A percentile compares a stretch with the other conserved stretches of the same genome.
Conservation (phyloP, 2,797 vertebrate genomes). For the Pipistrellus pygmaeus region DNA sequence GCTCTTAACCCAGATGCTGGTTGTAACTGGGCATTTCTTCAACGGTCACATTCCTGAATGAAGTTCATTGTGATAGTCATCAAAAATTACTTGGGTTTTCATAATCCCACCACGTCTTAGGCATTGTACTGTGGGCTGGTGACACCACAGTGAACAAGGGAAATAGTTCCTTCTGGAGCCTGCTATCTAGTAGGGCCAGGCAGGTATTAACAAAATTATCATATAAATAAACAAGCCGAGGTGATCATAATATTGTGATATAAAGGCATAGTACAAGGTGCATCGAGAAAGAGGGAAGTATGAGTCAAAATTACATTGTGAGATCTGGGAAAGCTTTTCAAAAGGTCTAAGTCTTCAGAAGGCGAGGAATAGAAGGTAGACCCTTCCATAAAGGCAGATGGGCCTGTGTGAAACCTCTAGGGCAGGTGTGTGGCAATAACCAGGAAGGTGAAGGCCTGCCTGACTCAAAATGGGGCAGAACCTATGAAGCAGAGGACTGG, state of each 20-base stretch:
- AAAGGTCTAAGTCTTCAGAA: background rate
- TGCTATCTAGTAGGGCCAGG: background rate
- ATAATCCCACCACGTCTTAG: background rate
- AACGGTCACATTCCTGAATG: background rate
- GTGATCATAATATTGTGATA: background rate
- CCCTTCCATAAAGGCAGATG: background rate
- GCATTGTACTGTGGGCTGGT: background rate
- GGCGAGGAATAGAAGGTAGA: background rate
- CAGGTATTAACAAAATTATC: background rate
- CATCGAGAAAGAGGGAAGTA: background rate
- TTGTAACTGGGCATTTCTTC: background rate
- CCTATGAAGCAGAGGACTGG: rapidly evolving
- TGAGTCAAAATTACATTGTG: background rate
- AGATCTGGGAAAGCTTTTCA: background rate
- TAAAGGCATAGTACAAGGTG: background rate
- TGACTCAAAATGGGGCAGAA: background rate
- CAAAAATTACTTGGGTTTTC: background rate
- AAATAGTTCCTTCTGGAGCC: background rate
- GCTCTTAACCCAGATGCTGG: background rate
- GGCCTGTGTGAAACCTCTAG: background rate
- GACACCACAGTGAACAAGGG: background rate
- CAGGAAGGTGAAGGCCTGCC: too few species aligned
- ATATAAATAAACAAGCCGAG: background rate
- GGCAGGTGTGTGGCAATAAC: background rate
- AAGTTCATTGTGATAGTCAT: background rate